Evolutionary conservation across 2,113 vertebrate genomes (phyloP).

Genomic region (Nettapus auritus): DNA sequence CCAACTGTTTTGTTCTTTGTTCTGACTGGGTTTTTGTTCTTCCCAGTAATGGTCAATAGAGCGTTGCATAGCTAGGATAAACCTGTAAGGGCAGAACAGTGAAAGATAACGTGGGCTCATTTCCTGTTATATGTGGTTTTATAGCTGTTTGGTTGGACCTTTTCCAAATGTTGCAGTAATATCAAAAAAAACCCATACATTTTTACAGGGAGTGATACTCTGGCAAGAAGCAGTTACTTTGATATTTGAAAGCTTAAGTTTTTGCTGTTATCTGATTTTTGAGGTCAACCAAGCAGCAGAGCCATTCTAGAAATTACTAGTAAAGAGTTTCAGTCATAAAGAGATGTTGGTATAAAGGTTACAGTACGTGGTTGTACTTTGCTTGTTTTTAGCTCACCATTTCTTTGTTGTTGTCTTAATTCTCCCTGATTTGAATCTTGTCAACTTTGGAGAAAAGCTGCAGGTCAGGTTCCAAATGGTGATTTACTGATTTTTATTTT

Average conservation of each 20-base stretch:
- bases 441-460: not conserved
- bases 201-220: not conserved
- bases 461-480: not conserved
- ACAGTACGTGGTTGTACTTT: not conserved
- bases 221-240: not conserved
- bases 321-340: slow-evolving; percentile 2
- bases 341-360: slow-evolving; percentile 20
- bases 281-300: slow-evolving; percentile 44
- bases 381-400: not conserved
- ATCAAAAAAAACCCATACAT: not conserved
- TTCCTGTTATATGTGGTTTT: slow-evolving; percentile 61
- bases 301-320: slow-evolving; percentile 13
- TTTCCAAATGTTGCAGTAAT: slow-evolving; percentile 22
- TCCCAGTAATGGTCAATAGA: slow-evolving; percentile 6
- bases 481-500: not conserved
- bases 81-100: slow-evolving; percentile 24
- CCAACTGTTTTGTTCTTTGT: slow-evolving; percentile 9
- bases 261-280: slow-evolving; percentile 50
- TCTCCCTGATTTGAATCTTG: not conserved
- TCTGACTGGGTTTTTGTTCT: slow-evolving; percentile 15
- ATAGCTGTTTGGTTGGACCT: slow-evolving; percentile 16
- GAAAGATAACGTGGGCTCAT: slow-evolving; percentile 17
- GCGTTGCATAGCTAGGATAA: slow-evolving; percentile 8
- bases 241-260: slow-evolving; percentile 11
- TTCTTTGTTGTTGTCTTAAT: not conserved